A percentile compares a stretch with the other conserved stretches of the same genome.
Evolutionary conservation across 1,140 invertebrate genomes (phyloP).

Genomic region (Propsilocerus akamusi): DNA sequence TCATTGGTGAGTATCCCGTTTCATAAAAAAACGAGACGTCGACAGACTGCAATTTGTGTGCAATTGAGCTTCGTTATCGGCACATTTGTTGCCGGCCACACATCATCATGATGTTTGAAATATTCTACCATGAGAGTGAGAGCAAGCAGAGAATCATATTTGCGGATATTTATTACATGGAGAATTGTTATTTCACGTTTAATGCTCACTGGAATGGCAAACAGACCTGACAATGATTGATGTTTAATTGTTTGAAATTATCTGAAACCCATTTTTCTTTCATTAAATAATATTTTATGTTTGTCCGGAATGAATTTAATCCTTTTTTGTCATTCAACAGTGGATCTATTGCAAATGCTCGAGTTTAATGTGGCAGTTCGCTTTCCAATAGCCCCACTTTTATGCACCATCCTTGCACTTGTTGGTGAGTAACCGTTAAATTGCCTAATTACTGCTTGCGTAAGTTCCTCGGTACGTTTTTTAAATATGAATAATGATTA

Average conservation of each 20-base stretch:
- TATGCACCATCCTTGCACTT: constrained; percentile 92
- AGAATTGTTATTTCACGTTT: too few relatives aligned
- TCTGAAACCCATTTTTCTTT: constrained; percentile 2
- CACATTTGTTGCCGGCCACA: constrained; percentile 6
- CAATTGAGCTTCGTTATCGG: background rate
- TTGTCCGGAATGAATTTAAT: too few relatives aligned
- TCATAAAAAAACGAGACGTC: constrained; percentile 5
- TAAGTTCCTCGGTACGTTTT: too few relatives aligned
- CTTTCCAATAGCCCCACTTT: constrained; percentile 86
- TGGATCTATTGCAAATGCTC: constrained; percentile 92
- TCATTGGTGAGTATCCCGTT: constrained; percentile 66
- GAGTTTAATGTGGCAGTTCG: constrained; percentile 85
- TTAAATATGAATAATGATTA: too few relatives aligned
- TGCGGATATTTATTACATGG: too few relatives aligned
- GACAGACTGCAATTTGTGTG: background rate
- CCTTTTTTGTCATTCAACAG: constrained; percentile 37
- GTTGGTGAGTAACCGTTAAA: constrained; percentile 60
- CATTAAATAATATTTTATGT: background rate
- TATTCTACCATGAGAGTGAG: too few relatives aligned
- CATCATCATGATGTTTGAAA: constrained; percentile 3
- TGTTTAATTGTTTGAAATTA: background rate
- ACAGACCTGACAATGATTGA: background rate
- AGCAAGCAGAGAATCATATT: too few relatives aligned
- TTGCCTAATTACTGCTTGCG: background rate
- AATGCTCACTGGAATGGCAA: background rate